Base-by-base conservation (phyloP, 2,888 invertebrate species). In the Hermaeophaga mercurialis region DNA sequence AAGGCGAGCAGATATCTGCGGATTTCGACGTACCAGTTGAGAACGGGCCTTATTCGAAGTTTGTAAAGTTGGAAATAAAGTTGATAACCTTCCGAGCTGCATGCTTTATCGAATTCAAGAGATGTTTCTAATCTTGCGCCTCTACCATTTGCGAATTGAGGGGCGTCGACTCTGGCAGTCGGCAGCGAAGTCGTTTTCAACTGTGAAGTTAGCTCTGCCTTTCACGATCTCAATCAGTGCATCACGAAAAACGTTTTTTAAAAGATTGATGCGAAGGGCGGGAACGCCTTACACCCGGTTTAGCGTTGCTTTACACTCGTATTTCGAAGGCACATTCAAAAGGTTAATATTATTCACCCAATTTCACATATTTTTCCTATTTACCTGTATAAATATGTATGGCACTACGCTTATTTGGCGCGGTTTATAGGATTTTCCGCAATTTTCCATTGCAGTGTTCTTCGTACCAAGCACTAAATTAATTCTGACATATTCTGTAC, bases 211-310 rank as follows among this genome's bases (percentile, higher is more conserved):
- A 54, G 60, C 60, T 60, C 57, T 60, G 60, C 60, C 60, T 60
- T 60, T 57, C 60, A 60, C 60, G 57, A 61, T 62, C 60, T 58
- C 62, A 62, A 62, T 61, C 59, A 63, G 56, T 61, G 54, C 57
- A 61, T 56, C 60, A 54, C 58, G 60, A 62, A 62, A 39, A 64
- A 60, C 62, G 62, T 52, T 62, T 62, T 62, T 62, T 59, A 57
- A 62, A 59, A 59, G 56, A 59, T 59, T 62, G 58, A 64, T 59
- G 61, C 59, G 61, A 61, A 54, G 59, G 63, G 64, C 56, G 58
- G 62, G 56, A 17, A 39, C 39, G 44, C 41, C 50, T 50, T 52
- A 18, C 53, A 38, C 49, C 28, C 19, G 36, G 52, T 43, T 47
- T 46, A 44, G 50, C 55, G 33, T 50, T 53, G 47, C 49, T 36